Evolutionary conservation across 2,888 invertebrate genomes (phyloP), one percentile per base, ranked within the genome.

Genomic region (Dinocampus coccinellae): DNA sequence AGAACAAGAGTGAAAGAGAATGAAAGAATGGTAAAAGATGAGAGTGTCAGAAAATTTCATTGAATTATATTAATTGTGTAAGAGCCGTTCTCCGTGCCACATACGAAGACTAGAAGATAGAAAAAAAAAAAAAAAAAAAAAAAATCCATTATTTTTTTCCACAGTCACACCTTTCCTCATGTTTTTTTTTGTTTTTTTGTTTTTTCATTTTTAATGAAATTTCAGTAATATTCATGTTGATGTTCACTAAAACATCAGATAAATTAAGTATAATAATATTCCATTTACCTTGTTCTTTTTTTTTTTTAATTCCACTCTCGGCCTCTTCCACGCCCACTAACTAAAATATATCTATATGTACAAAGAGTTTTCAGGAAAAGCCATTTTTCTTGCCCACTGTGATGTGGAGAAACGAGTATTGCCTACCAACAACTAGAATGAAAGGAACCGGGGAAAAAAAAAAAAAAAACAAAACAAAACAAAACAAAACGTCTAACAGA

Each of bases 351-450:
- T 47, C 16, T n/a, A 47, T n/a, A 39, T n/a, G 16, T 9, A 47
- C 47, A 47, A 47, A 47, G 16, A 58, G 58, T 16, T 33, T 58
- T n/a, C 24, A 24, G 29, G 29, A 58, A 58, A 58, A 58, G 58
- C 58, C 29, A 58, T 58, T 58, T 58, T 58, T 58, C 58, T 58
- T 29, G 7, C 57, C 13, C 29, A 9, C 16, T 58, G 33, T 33
- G 58, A 58, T 33, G 33, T 58, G 16, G 33, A 33, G 29, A 33
- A 58, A 58, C 58, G 58, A 58, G 58, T 16, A 58, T 33, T 7
- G 47, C 16, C 16, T 16, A 58, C 33, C 33, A 58, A 33, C 20
- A 33, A 33, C 33, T n/a, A 29, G 33, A 33, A 58, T 58, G 33
- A 58, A 58, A 1, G 33, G 20, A 58, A 58, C 24, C 13, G 7